Percentiles rank a stretch among this genome's conserved stretches.
Evolutionary conservation across 2,113 vertebrate genomes (phyloP).

Genomic region (Lates calcarifer): DNA sequence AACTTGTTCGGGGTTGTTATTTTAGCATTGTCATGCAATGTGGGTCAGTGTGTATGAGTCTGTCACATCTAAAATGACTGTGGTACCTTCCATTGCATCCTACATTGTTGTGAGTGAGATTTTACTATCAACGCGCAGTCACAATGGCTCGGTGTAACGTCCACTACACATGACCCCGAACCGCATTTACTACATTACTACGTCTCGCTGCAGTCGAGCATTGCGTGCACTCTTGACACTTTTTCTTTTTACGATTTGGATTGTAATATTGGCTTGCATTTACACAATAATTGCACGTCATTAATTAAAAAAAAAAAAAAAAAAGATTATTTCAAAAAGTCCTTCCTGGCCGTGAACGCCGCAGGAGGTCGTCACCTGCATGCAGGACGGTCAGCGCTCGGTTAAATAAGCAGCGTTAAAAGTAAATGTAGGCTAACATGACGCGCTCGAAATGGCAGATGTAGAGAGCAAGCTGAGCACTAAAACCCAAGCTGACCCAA

Average conservation of each 20-base stretch:
- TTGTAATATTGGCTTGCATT: neutral
- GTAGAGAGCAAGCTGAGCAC: conserved; percentile 64
- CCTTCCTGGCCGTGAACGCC: neutral
- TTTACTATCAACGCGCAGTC: conserved; percentile 73
- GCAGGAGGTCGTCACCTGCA: neutral
- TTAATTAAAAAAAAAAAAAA: too few relatives aligned
- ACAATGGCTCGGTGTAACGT: conserved; percentile 56
- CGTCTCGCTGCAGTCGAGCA: neutral
- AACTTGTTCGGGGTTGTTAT: conserved; percentile 53
- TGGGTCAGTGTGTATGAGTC: conserved; percentile 7
- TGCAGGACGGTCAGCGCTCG: neutral
- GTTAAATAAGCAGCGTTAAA: conserved; percentile 46
- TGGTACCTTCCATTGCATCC: conserved; percentile 60
- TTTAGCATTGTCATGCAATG: conserved; percentile 30
- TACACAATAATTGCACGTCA: too few relatives aligned
- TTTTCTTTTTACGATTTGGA: neutral
- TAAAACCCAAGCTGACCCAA: conserved; percentile 78
- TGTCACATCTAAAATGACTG: conserved; percentile 31
- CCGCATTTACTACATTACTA: conserved; percentile 40
- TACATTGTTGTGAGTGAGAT: conserved; percentile 72
- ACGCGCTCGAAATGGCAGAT: conserved; percentile 74
- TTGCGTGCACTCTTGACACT: neutral
- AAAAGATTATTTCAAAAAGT: too few relatives aligned
- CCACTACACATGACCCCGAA: conserved; percentile 34
- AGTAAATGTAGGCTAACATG: conserved; percentile 48